A percentile compares a stretch with the other conserved stretches of the same genome.
Evolutionary conservation across 2,888 invertebrate species (phyloP).

Genomic region (Liopterus haemorrhoidalis): DNA sequence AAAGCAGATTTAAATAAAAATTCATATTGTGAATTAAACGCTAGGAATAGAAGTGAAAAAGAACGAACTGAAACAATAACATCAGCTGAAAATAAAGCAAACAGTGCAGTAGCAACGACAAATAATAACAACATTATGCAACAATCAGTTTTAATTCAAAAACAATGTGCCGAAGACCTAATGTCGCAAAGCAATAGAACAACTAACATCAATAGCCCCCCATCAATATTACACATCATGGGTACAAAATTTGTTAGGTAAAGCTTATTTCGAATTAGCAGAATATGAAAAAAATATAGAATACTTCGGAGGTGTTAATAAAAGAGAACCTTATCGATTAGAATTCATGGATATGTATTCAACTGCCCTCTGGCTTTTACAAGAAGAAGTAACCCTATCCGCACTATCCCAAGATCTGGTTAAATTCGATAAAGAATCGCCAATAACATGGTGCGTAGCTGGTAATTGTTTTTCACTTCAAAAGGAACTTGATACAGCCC

Average conservation of each 20-base stretch:
- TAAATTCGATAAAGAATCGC: constrained; percentile 66
- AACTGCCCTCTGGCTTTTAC: constrained; percentile 95
- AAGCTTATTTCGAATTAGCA: constrained; percentile 85
- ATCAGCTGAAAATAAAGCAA: no score
- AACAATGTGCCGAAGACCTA: constrained; percentile 63
- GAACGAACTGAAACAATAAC: constrained; percentile 55
- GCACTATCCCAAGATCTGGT: constrained; percentile 79
- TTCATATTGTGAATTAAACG: no score
- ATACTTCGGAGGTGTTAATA: constrained; percentile 75
- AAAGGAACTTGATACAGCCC: constrained; percentile 96
- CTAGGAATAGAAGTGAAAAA: no score
- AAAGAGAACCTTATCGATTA: constrained; percentile 75
- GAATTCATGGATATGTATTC: constrained; percentile 94
- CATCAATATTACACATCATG: constrained; percentile 86
- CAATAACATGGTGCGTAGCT: constrained; percentile 90
- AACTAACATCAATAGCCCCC: constrained; percentile 70
- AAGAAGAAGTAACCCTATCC: constrained; percentile 82
- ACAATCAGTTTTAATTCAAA: constrained; percentile 44
- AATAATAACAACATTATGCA: constrained; percentile 46
- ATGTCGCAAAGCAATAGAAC: constrained; percentile 75
- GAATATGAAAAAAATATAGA: constrained; percentile 81
- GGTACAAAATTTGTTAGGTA: constrained; percentile 83
- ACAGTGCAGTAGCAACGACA: no score
- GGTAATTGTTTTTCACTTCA: constrained; percentile 97
- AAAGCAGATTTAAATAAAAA: no score